Base-by-base conservation (phyloP, 2,888 invertebrate genomes). In the Hypomecis punctinalis region DNA sequence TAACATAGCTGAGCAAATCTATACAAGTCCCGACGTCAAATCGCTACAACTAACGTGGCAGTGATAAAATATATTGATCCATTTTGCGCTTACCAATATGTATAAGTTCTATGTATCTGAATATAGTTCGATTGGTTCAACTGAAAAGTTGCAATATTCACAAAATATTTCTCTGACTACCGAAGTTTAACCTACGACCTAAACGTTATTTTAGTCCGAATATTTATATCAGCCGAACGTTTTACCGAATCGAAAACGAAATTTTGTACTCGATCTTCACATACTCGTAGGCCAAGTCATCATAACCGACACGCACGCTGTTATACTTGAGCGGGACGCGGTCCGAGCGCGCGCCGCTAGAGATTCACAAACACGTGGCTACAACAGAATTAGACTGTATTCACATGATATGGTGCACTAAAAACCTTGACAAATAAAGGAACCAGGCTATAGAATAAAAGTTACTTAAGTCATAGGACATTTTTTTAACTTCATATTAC, bases 1-100 rank as follows among this genome's bases (percentile, higher is more conserved):
- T 49, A 37, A 49, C 59, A 63, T 69, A 74, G 76, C 66, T 83
- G 84, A 85, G 80, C 82, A 82, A 76, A 61, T 53, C 67, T 63
- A 67, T 74, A 65, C 68, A 74, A 66, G 11, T 64, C 72, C 71
- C 75, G 76, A 75, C 71, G 69, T 49, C n/a, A 2, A 23, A 47
- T 53, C 42, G 37, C 37, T 84, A 86, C 75, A 76, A 83, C 82
- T 88, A 88, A 81, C 75, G 85, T 86, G 91, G 91, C 92, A 91
- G 90, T 93, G 91, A 86, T 82, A 89, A 89, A 90, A 90, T 88
- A 90, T 89, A 89, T 82, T 76, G 76, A 81, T 84, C 77, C 82
- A 82, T 52, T 78, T 79, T 76, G 74, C 80, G 72, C 81, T 84
- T 84, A 86, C 69, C 69, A 79, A 73, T 77, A 77, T 77, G 72